Evolutionary conservation across 2,797 vertebrate genomes (phyloP).

Genomic region (Okamejei kenojei): DNA sequence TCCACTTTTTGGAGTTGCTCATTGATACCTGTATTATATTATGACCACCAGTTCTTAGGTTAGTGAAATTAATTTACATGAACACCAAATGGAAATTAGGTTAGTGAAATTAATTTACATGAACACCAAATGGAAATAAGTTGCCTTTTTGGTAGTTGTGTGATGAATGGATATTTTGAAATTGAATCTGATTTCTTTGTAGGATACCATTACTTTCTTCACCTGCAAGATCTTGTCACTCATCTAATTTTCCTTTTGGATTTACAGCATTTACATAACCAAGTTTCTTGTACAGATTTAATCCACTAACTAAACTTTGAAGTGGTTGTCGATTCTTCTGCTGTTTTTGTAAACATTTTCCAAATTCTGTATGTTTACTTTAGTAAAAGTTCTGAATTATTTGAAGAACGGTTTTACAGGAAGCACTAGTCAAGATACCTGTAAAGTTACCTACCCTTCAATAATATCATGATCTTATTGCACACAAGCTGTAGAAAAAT

Average conservation of each 20-base stretch:
- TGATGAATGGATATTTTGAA: conserved; percentile 6
- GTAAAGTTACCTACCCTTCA: not conserved
- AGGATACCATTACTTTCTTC: not conserved
- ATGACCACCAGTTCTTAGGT: not conserved
- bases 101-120: not conserved
- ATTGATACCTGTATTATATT: not conserved
- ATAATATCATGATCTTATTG: not conserved
- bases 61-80: not conserved
- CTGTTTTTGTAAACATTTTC: not conserved
- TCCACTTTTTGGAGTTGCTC: not conserved
- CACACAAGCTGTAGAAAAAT: not conserved
- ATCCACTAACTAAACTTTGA: not conserved
- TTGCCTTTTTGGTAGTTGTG: not conserved
- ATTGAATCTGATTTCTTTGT: not conserved
- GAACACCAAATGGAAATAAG: not conserved
- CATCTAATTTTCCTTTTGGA: not conserved
- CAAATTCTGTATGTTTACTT: not conserved
- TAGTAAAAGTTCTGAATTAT: not conserved
- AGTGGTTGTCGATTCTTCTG: not conserved
- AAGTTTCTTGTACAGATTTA: not conserved
- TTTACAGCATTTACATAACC: not conserved
- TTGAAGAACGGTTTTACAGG: not conserved
- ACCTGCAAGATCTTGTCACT: not conserved
- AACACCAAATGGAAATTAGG: not conserved
- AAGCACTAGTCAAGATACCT: not conserved